Conservation (phyloP, 1,140 invertebrate species). For the Brachionus calyciflorus region DNA sequence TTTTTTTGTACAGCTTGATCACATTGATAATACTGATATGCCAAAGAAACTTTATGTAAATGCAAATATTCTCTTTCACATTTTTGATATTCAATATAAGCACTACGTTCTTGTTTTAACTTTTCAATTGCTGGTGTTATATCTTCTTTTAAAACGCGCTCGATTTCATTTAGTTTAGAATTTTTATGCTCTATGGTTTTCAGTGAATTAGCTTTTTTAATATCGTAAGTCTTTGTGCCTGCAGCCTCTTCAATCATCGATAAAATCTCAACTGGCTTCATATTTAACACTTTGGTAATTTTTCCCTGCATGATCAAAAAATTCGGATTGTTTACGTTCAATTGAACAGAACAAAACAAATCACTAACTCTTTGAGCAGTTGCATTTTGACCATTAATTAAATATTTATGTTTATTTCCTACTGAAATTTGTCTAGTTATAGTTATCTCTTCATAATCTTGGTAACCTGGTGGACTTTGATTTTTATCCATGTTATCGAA, state of each 20-base stretch:
- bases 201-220: slow-evolving; percentile 81
- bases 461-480: slow-evolving; percentile 85
- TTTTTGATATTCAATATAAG: slow-evolving; percentile 84
- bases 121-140: slow-evolving; percentile 81
- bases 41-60: slow-evolving; percentile 23
- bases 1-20: slow-evolving; percentile 24
- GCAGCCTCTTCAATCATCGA: slow-evolving; percentile 99
- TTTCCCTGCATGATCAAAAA: slow-evolving; percentile 99
- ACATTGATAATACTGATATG: slow-evolving; percentile 19
- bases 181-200: slow-evolving; percentile 92
- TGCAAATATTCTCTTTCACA: slow-evolving; percentile 61
- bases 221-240: slow-evolving; percentile 94
- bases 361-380: slow-evolving; percentile 84
- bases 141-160: slow-evolving; percentile 79
- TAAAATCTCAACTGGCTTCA: slow-evolving; percentile 95
- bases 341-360: slow-evolving; percentile 88
- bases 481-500: slow-evolving; percentile 86
- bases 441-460: slow-evolving; percentile 84
- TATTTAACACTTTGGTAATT: slow-evolving; percentile 97
- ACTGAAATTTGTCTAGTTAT: slow-evolving; percentile 74
- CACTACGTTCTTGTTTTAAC: slow-evolving; percentile 76
- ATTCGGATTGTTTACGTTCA: slow-evolving; percentile 99
- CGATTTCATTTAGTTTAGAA: slow-evolving; percentile 79
- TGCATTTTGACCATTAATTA: slow-evolving; percentile 89
- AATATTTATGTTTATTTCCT: slow-evolving; percentile 77